Percentiles rank a stretch among this genome's conserved stretches.
phyloP scores from a whole-genome alignment of 2,113 vertebrate species.

The Heterochromis multidens region DNA sequence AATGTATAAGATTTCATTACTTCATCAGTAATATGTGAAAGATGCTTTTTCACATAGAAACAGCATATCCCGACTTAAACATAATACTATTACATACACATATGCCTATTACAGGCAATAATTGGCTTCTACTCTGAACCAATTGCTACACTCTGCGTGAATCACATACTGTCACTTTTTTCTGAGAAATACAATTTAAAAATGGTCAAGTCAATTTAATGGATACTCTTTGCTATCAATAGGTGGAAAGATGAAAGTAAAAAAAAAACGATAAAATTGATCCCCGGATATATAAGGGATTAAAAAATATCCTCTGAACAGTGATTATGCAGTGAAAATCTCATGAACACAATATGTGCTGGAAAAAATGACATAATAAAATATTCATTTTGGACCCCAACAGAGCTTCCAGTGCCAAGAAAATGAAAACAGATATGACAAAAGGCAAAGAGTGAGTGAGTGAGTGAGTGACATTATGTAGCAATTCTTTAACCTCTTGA shows the following conservation, averaged over 20 bases:
- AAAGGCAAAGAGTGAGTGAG: background rate
- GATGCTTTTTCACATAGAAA: background rate
- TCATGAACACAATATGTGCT: background rate
- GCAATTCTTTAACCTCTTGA: background rate
- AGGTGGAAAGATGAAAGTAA: background rate
- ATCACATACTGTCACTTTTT: background rate
- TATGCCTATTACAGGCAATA: background rate
- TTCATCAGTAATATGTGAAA: background rate
- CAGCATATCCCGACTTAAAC: background rate
- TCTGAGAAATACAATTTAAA: background rate
- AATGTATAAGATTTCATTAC: background rate
- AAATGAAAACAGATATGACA: background rate
- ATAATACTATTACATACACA: background rate
- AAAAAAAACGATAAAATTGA: background rate
- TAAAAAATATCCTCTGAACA: background rate
- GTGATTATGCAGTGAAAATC: background rate
- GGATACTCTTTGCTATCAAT: background rate
- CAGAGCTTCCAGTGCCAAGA: background rate
- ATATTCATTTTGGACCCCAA: background rate
- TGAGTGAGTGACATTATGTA: background rate
- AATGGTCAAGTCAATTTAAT: background rate
- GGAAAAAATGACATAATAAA: background rate
- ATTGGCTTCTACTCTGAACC: background rate
- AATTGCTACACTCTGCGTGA: background rate
- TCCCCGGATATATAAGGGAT: background rate